Base-by-base conservation (phyloP, 1,140 invertebrate species). In the Melipona quadrifasciata region DNA sequence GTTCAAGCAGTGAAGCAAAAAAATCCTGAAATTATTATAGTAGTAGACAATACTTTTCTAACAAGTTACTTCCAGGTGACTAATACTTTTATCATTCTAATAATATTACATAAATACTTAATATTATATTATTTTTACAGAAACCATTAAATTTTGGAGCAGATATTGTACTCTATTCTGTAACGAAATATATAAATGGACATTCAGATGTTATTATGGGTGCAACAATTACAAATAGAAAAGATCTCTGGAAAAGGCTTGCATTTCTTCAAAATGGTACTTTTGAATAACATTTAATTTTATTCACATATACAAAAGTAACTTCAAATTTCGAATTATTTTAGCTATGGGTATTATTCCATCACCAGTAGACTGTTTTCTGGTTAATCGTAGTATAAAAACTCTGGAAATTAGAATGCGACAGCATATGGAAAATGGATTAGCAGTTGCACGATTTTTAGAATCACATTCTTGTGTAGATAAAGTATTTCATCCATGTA, bases 121-220 rank as follows among this genome's bases (percentile, higher is more conserved):
- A 55, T 21, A 4, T 68, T 64, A 55, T 24, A 4, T 71, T 47
- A 73, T 77, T 71, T 21, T 83, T 82, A n/a, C 87, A 98, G 97
- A 96, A 97, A 86, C 99, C 99, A 8, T 94, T 99, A 51, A 96
- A 97, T 31, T 95, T 99, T 51, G 99, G 99, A 17, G 99, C 98
- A 5, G 99, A 99, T 95, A 96, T 99, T 72, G 97, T 97, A 2
- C 94, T 98, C 87, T 99, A 99, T 95, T 99, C 99, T 0, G 90
- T 99, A 51, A 99, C 99, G 0, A 99, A 99, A 94, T 99, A 99
- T 92, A 99, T 99, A 96, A 99, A 99, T 94, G 99, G 99, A 0
- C 99, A 99, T 94, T 97, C 98, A 2, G 99, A 99, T 95, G 97
- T 99, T 68, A 97, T 99, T 2, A 99, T 99, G 99, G 99, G 99